Evolutionary conservation across 2,888 invertebrate genomes (phyloP), one percentile per base, ranked within the genome.

Genomic region (Erynnis tages): DNA sequence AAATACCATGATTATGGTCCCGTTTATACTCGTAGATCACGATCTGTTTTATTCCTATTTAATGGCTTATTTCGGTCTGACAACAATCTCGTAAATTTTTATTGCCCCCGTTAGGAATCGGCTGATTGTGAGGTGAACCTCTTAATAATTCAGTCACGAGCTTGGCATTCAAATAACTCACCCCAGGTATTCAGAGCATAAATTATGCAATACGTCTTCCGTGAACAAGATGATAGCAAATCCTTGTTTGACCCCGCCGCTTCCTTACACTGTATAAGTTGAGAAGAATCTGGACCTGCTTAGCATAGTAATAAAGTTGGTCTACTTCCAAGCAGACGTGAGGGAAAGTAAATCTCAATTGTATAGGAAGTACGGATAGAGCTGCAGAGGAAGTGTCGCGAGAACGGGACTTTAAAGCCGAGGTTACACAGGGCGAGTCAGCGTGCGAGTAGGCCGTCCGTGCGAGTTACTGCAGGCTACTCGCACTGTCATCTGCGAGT

Each of bases 221-320:
- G 30, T 47, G 47, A 43, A 32, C 44, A 16, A 5, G 35, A 29
- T 40, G 43, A 56, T 62, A 59, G 45, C 54, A 61, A 66, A 65
- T 66, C 60, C 59, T 59, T 64, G 56, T 59, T 57, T 56, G 48
- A 40, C 40, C 38, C 29, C 41, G 41, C 11, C 7, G 37, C 11
- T 38, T 25, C 17, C 30, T 19, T 30, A 43, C 43, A 63, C 55
- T 58, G 55, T 61, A 55, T 53, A 43, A 43, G 41, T 43, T 43
- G 29, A 29, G 43, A 43, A 43, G 43, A 43, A 43, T 43, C 30
- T 54, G 60, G 48, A 59, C 63, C 63, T 62, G 67, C 65, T 71
- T 66, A 64, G 66, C 69, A 70, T 70, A 68, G 65, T 67, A 69
- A 70, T 70, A 65, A 69, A 58, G 63, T 58, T 58, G 54, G 54